These are phyloP conservation scores for Nineta flava DNA, from an alignment of 2,888 invertebrate genomes.

Conservation along the genomic window DNA sequence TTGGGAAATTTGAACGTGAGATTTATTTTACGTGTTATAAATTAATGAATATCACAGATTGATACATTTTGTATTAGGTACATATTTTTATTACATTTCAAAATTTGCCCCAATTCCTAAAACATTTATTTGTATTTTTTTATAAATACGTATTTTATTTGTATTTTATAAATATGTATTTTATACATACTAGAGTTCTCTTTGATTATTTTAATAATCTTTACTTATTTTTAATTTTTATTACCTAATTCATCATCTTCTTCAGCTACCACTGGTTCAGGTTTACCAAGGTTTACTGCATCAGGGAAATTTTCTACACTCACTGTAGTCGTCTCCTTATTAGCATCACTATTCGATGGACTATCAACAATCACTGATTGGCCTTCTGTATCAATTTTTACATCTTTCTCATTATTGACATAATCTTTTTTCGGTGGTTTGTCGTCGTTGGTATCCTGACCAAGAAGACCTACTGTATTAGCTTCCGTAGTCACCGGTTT, in stretches of 20 bases:
- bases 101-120: too few relatives aligned
- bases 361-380: constrained; percentile 24
- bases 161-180: too few relatives aligned
- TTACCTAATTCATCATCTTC: constrained; percentile 25
- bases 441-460: background rate
- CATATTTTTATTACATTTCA: background rate
- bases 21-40: too few relatives aligned
- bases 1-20: too few relatives aligned
- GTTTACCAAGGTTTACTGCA: constrained; percentile 14
- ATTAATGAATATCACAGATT: too few relatives aligned
- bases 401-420: constrained; percentile 17
- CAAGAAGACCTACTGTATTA: background rate
- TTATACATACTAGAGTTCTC: too few relatives aligned
- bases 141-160: too few relatives aligned
- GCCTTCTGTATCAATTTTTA: constrained; percentile 16
- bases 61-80: too few relatives aligned
- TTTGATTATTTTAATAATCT: too few relatives aligned
- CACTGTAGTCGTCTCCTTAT: constrained; percentile 17
- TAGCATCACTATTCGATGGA: constrained; percentile 1
- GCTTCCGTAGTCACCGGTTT: constrained; percentile 14
- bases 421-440: constrained; percentile 10
- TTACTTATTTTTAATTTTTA: background rate
- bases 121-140: too few relatives aligned
- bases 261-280: constrained; percentile 11
- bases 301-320: constrained; percentile 22